phyloP scores from a whole-genome alignment of 64 coral and sea anemone species.

The Orbicella faveolata region DNA sequence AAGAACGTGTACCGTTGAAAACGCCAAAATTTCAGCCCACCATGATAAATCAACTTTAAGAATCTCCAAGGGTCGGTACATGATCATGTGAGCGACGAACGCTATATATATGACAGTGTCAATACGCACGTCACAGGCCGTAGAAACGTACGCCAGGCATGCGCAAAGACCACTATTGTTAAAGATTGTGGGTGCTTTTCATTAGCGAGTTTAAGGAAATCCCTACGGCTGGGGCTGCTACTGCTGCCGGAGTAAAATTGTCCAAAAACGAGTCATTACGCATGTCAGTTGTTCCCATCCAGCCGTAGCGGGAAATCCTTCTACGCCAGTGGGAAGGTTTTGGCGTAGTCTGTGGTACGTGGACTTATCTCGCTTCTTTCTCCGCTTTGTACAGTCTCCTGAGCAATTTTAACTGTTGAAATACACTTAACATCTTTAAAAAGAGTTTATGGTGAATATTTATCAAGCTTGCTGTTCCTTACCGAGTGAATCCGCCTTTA shows the following conservation, averaged over 20 bases:
- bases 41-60: too few species aligned
- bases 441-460: conserved; percentile 17
- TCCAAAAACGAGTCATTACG: not conserved
- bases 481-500: conserved; percentile 25
- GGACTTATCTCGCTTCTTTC: conserved; percentile 26
- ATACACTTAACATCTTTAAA: conserved; percentile 32
- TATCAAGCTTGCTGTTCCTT: conserved; percentile 26
- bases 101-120: too few species aligned
- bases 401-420: conserved; percentile 35
- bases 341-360: conserved; percentile 6
- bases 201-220: not conserved
- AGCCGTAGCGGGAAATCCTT: too few species aligned
- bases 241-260: not conserved
- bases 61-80: too few species aligned
- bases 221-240: not conserved
- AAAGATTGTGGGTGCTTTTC: too few species aligned
- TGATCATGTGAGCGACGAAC: too few species aligned
- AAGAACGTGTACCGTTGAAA: too few species aligned
- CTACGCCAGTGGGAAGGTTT: too few species aligned
- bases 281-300: not conserved
- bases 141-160: too few species aligned
- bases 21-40: too few species aligned
- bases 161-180: too few species aligned
- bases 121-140: too few species aligned
- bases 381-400: conserved; percentile 22